phyloP scores from a whole-genome alignment of 2,113 vertebrate species.

The Cochlearius cochlearius region DNA sequence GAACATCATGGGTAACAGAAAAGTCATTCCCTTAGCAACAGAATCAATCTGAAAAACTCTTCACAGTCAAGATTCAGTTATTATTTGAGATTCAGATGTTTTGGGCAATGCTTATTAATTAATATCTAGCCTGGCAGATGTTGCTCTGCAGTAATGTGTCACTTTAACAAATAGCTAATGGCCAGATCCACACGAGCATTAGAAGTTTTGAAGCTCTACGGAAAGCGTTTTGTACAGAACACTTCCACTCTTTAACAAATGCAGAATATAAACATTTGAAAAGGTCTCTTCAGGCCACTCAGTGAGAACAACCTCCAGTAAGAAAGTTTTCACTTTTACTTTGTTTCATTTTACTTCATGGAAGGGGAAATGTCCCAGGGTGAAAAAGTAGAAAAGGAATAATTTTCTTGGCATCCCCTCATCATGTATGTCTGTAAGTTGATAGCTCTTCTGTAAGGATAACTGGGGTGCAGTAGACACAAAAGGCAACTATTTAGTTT shows the following conservation, averaged over 20 bases:
- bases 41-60: neutral
- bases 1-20: neutral
- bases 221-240: accelerated
- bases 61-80: neutral
- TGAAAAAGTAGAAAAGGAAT: neutral
- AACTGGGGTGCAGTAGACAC: neutral
- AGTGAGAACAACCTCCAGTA: neutral
- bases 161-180: neutral
- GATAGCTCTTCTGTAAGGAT: neutral
- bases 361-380: neutral
- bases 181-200: neutral
- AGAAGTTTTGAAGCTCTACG: neutral
- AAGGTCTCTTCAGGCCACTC: neutral
- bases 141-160: neutral
- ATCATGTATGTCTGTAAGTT: neutral
- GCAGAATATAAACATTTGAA: neutral
- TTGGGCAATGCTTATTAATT: neutral
- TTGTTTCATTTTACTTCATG: neutral
- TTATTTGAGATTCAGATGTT: neutral
- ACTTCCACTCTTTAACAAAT: neutral
- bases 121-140: neutral
- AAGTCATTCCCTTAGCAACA: neutral
- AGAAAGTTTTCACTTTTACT: neutral
- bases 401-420: neutral
- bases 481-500: neutral